Evolutionary conservation across 2,888 invertebrate species (phyloP), one percentile per base, ranked within the genome.

Genomic region (Tinea trinotella): DNA sequence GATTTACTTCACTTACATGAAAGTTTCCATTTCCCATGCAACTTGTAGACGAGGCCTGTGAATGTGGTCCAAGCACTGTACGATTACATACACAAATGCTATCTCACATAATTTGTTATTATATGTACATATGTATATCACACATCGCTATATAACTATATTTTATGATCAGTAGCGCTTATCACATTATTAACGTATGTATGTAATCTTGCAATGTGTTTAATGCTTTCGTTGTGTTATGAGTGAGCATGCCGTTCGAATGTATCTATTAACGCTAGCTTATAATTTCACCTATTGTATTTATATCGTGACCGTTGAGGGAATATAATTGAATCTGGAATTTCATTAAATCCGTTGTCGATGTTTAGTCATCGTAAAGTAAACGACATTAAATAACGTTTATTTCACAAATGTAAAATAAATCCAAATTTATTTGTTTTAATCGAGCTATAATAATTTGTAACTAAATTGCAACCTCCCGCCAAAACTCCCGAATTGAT

Each of bases 1-100:
- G 79, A 20, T 53, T 78, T 78, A 80, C 83, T 81, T 82, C 81
- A 84, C 82, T 76, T 71, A 85, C 83, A 81, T 83, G n/a, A 69
- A 71, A 64, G 62, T 30, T 58, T 60, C 61, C 61, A 58, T 63
- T 61, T 59, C 58, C 61, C 74, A 78, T 63, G 65, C 73, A 67
- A 74, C 67, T 64, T 63, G 35, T 67, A 20, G 59, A 72, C 69
- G 70, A 75, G 69, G 75, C 79, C 73, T 82, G 74, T 77, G 74
- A 80, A 76, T 77, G 77, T 77, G 78, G 74, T 79, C 74, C 64
- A 59, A 58, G 59, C 68, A 65, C 74, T 76, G 71, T 63, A 64
- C 77, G 78, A 77, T 75, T 75, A 75, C 73, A 61, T 60, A 48
- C 48, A 12, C 12, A 3, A 9, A 15, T 12, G 40, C 40, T 40